Evolutionary conservation across 2,888 invertebrate species (phyloP).

Genomic region (Hirtodrosophila duncani): DNA sequence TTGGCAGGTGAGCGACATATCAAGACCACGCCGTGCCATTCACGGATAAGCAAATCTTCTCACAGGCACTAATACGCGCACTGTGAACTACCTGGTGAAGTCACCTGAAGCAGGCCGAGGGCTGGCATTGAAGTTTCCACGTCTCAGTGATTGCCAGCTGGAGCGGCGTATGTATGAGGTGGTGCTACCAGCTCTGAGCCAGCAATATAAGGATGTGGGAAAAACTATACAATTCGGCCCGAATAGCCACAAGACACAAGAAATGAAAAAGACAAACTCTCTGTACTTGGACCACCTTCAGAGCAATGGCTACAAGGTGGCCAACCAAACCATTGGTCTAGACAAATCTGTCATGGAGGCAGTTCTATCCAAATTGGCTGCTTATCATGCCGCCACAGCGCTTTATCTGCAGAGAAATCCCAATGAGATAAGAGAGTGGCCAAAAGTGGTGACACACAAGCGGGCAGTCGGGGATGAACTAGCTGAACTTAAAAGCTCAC

Average conservation of each 20-base stretch:
- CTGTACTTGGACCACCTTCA: slow-evolving; percentile 64
- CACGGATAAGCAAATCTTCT: not conserved
- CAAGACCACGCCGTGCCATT: not conserved
- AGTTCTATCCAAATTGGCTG: slow-evolving; percentile 62
- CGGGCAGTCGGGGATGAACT: not conserved
- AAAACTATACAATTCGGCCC: slow-evolving; percentile 49
- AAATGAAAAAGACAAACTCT: slow-evolving; percentile 8
- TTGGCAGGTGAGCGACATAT: slow-evolving; percentile 19
- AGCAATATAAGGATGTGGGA: slow-evolving; percentile 49
- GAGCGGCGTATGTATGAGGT: slow-evolving; percentile 53
- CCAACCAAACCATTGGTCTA: slow-evolving; percentile 57
- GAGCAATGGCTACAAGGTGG: slow-evolving; percentile 46
- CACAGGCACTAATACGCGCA: slow-evolving; percentile 34
- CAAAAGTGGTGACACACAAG: slow-evolving; percentile 3
- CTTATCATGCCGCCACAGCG: slow-evolving; percentile 73
- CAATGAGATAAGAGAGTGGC: slow-evolving; percentile 15
- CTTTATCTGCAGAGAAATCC: slow-evolving; percentile 33
- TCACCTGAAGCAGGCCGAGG: slow-evolving; percentile 9
- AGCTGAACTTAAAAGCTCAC: slow-evolving; percentile 11
- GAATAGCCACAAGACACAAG: slow-evolving; percentile 19
- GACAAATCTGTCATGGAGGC: slow-evolving; percentile 48
- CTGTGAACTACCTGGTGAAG: slow-evolving; percentile 46
- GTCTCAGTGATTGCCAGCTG: slow-evolving; percentile 35
- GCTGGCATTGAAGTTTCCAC: slow-evolving; percentile 19
- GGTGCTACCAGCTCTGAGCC: slow-evolving; percentile 59